Evolutionary conservation across 2,888 invertebrate species (phyloP), one percentile per base, ranked within the genome.

Genomic region (Zelleria hepariella): DNA sequence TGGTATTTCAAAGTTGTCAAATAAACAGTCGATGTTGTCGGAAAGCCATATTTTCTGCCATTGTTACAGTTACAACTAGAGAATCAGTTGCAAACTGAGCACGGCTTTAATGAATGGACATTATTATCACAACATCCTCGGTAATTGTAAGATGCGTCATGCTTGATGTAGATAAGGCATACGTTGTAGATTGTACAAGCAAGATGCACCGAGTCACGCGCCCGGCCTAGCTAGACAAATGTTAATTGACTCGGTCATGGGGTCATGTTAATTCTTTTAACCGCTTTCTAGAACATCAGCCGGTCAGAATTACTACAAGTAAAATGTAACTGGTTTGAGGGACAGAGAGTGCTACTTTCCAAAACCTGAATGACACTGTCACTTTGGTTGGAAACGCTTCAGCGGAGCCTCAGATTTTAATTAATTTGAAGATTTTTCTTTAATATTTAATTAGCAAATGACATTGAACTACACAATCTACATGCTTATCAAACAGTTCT

Each of bases 141-240:
- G 68, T 79, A 78, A 78, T 77, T 77, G 69, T 67, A 67, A 42
- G 65, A 71, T 75, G 74, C 73, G 75, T 77, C 77, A 80, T 75
- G 60, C 63, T 10, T 23, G 42, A 24, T 21, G 42, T 48, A 47
- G 48, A 57, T 57, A 57, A 57, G 48, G 25, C 48, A 24, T 23
- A 48, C 47, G 26, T 51, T 42, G 27, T 21, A 51, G 51, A 51
- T 51, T 58, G n/a, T 42, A 20, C 5, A 20, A 58, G 51, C n/a
- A n/a, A 58, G 51, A 58, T 49, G 51, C 58, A 58, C 42, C 15
- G 24, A 55, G 57, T 57, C 20, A 23, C 57, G 48, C 27, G 32
- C 57, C 47, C 25, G 24, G 56, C 32, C 56, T 18, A n/a, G 25
- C 18, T 18, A 25, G 60, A 58, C 61, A 52, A 59, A 61, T 51